phyloP scores from a whole-genome alignment of 2,888 invertebrate species.

The Hydrotaea cyrtoneurina region DNA sequence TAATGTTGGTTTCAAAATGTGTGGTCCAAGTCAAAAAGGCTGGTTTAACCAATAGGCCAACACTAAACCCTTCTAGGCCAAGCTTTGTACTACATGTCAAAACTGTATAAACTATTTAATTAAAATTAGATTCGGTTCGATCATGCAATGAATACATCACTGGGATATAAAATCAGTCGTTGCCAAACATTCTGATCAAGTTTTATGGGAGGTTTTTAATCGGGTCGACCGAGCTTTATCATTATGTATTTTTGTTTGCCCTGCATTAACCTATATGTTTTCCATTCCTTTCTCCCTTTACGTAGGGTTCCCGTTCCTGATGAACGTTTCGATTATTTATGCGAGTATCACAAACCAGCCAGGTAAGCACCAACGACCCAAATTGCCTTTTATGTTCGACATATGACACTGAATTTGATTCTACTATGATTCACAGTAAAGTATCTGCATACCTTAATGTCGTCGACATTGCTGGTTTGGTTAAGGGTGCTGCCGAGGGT shows the following conservation, averaged over 20 bases:
- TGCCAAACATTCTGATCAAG: neutral
- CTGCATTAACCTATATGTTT: conserved; percentile 39
- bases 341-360: conserved; percentile 95
- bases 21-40: no score
- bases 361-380: conserved; percentile 84
- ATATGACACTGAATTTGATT: neutral
- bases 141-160: no score
- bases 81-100: no score
- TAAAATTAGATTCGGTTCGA: no score
- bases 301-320: conserved; percentile 99
- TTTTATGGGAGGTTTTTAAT: no score
- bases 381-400: neutral
- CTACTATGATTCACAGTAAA: conserved; percentile 86
- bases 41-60: no score
- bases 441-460: conserved; percentile 99
- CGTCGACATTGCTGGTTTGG: conserved; percentile 98
- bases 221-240: no score
- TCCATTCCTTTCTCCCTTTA: conserved; percentile 80
- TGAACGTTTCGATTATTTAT: conserved; percentile 94
- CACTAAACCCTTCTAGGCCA: no score
- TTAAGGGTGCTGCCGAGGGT: conserved; percentile 98
- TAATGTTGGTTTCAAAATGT: no score
- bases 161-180: no score
- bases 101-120: no score
- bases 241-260: neutral